Evolutionary conservation across 2,797 vertebrate genomes (phyloP).

Genomic region (Coccyzus lansbergi): DNA sequence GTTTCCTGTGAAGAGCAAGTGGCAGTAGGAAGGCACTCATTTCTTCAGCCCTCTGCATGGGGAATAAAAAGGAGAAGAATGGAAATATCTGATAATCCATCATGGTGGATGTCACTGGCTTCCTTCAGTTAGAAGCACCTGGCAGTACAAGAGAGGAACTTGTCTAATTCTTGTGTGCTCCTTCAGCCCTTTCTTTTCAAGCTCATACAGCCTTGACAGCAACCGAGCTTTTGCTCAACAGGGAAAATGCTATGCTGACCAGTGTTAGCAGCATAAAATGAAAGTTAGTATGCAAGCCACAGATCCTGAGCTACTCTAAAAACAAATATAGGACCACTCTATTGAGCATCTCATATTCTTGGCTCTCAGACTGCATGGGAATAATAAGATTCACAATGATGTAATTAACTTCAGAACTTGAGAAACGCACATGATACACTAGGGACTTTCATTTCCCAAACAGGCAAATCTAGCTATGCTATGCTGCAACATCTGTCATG

Average conservation of each 20-base stretch:
- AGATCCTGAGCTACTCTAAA: neutral
- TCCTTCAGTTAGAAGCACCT: neutral
- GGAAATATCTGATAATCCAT: neutral
- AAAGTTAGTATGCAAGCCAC: neutral
- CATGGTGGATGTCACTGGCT: neutral
- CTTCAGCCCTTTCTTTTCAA: slow-evolving; percentile 7
- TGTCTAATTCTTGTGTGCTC: neutral
- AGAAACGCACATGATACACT: neutral
- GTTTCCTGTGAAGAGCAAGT: neutral
- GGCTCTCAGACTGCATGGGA: neutral
- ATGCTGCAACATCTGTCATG: fast-evolving
- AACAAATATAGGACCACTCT: neutral
- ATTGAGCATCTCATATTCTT: neutral
- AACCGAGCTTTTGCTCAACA: neutral
- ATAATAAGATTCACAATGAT: neutral
- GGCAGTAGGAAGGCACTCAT: neutral
- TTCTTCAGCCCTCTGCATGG: neutral
- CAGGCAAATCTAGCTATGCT: neutral
- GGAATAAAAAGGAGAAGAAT: neutral
- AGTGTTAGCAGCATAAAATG: neutral
- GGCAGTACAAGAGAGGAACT: slow-evolving; percentile 24
- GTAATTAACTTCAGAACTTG: slow-evolving; percentile 16
- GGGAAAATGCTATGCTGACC: neutral
- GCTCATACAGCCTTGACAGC: neutral
- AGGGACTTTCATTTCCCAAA: neutral